Evolutionary conservation across 2,113 vertebrate species (phyloP), one percentile per base, ranked within the genome.

Genomic region (Xyrauchen texanus): DNA sequence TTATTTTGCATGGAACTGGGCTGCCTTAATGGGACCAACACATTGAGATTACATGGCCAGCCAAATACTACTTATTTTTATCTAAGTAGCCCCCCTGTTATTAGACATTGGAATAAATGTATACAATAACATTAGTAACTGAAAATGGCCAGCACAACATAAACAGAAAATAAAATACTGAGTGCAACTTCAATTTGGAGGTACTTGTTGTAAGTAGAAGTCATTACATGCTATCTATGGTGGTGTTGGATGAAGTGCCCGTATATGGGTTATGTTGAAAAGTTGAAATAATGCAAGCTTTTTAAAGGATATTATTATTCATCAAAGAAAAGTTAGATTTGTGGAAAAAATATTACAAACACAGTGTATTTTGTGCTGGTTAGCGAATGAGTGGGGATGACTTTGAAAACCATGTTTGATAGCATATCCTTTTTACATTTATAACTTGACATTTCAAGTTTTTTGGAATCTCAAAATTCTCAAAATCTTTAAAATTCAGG

Each of bases 341-440:
- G 47, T 63, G 42, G 13, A 69, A 60, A 55, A 68, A 55, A 77
- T n/a, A 46, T 47, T 62, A 61, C 11, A 77, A 77, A 68, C 47
- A 63, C 46, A 64, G 52, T 84, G 58, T 52, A 61, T 61, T 75
- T 65, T 68, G 65, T 81, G 34, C 55, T 79, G 67, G 67, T 82
- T 83, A 72, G 63, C 46, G 74, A 79, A 84, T 84, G 77, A 80
- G 78, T 71, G 76, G 76, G 60, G 81, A 85, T 82, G 81, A 80
- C 62, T 67, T 46, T 78, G 74, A 85, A 71, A 78, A 76, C 52
- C 34, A 61, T 64, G 65, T 73, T 44, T 60, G 80, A 83, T 77
- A 81, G 63, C 68, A 83, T 81, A 86, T 86, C 84, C 82, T 57
- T 87, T 82, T 80, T 83, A 84, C 80, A 83, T 78, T 71, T 68